A percentile compares a stretch with the other conserved stretches of the same genome.
These are phyloP conservation scores for Agonum fuliginosum DNA, from an alignment of 2,888 invertebrate genomes.

Conservation along the genomic window DNA sequence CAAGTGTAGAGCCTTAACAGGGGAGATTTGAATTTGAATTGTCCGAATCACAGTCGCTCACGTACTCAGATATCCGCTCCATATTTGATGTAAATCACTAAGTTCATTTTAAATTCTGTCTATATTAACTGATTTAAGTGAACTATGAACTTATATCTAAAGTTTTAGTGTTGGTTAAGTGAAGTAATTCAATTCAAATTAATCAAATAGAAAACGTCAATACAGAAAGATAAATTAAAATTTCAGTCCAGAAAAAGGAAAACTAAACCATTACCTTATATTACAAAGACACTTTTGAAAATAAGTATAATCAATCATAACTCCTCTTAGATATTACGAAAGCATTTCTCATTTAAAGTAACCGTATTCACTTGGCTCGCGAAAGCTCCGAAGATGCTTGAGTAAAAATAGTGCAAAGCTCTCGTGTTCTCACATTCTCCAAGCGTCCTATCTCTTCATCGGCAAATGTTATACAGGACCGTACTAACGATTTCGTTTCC, in stretches of 20 bases:
- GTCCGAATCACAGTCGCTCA: too few species aligned
- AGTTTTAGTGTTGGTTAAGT: too few species aligned
- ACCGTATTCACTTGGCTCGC: background rate
- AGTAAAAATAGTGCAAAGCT: slow-evolving; percentile 8
- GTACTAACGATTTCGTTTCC: background rate
- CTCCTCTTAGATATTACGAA: slow-evolving; percentile 17
- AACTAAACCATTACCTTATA: background rate
- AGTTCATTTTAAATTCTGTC: too few species aligned
- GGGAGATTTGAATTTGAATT: too few species aligned
- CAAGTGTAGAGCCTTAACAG: too few species aligned
- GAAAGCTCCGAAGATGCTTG: background rate
- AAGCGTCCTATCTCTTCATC: slow-evolving; percentile 11
- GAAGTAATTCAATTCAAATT: too few species aligned
- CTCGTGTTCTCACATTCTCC: slow-evolving; percentile 29
- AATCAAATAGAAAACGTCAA: too few species aligned
- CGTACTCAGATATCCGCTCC: too few species aligned
- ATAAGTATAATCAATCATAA: slow-evolving; percentile 40
- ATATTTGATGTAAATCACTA: too few species aligned
- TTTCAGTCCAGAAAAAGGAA: background rate
- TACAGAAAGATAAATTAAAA: slow-evolving; percentile 31
- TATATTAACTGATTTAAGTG: too few species aligned
- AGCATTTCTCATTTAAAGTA: slow-evolving; percentile 22
- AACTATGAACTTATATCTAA: too few species aligned
- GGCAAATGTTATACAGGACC: too few species aligned
- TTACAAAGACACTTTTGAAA: slow-evolving; percentile 38